phyloP scores from a whole-genome alignment of 2,113 vertebrate genomes.

The Neomonachus schauinslandi region DNA sequence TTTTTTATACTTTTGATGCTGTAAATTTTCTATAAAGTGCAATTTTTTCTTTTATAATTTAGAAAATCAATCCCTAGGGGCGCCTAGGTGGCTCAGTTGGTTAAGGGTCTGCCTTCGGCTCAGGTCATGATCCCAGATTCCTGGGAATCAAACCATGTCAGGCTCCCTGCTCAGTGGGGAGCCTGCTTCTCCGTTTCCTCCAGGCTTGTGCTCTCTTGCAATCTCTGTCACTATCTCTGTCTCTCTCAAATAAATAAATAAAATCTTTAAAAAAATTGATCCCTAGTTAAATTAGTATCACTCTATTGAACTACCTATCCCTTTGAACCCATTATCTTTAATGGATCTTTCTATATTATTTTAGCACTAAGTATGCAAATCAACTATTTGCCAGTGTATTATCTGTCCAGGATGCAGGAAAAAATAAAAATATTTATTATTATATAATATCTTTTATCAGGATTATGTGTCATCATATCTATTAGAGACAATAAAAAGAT shows the following conservation, averaged over 20 bases:
- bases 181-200: background rate
- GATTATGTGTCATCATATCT: background rate
- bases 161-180: background rate
- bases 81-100: background rate
- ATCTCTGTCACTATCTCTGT: background rate
- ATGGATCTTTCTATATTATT: background rate
- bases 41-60: background rate
- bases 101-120: background rate
- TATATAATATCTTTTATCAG: background rate
- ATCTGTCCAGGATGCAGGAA: background rate
- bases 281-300: background rate
- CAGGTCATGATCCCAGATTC: background rate
- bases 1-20: background rate
- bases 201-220: background rate
- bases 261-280: background rate
- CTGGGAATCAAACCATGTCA: background rate
- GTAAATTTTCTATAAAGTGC: background rate
- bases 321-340: background rate
- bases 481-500: background rate
- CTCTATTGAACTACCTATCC: background rate
- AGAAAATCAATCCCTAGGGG: background rate
- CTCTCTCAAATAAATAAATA: background rate
- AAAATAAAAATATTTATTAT: background rate
- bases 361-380: background rate
- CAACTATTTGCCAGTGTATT: background rate